Evolutionary conservation across 2,113 vertebrate species (phyloP).

Genomic region (Myodes glareolus): DNA sequence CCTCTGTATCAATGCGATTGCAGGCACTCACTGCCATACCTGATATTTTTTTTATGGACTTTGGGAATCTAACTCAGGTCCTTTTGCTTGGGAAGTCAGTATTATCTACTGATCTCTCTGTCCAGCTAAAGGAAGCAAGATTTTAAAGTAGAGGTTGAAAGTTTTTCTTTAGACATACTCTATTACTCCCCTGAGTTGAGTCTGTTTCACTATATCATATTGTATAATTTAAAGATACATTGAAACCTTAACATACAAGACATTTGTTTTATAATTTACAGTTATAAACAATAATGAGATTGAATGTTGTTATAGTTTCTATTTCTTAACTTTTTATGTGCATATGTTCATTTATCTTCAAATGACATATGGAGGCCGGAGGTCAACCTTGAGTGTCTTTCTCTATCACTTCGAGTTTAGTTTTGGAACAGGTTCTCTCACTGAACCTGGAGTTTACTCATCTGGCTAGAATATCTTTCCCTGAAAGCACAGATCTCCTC

Average conservation of each 20-base stretch:
- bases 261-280: not conserved
- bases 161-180: not conserved
- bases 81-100: not conserved
- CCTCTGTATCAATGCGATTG: not conserved
- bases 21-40: not conserved
- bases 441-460: not conserved
- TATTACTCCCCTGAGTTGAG: not conserved
- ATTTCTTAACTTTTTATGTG: not conserved
- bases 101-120: not conserved
- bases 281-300: not conserved
- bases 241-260: not conserved
- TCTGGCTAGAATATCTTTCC: not conserved
- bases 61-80: not conserved
- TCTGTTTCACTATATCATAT: not conserved
- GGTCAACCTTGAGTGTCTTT: not conserved
- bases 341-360: not conserved
- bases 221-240: conserved; percentile 6
- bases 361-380: not conserved
- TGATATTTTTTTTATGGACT: not conserved
- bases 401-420: not conserved
- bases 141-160: not conserved
- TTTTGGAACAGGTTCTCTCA: not conserved
- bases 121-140: not conserved
- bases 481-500: not conserved
- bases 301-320: not conserved